Evolutionary conservation across 2,797 vertebrate genomes (phyloP).

Genomic region (Nyctibius grandis): DNA sequence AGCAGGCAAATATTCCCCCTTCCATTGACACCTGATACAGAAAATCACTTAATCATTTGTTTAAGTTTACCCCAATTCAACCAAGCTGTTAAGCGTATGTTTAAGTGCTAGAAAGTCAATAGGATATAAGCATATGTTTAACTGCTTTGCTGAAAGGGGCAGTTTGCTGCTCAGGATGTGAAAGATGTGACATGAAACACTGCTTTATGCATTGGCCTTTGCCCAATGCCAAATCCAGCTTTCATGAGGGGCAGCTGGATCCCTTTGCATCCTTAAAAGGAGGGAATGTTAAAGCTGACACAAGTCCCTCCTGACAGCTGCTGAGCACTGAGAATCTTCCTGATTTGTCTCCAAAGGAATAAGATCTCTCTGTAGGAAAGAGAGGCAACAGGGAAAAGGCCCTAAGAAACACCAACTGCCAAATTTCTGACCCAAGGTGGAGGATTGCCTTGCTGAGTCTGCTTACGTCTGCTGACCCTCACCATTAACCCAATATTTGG

Average conservation of each 20-base stretch:
- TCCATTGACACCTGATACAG: background rate
- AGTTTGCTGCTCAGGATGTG: background rate
- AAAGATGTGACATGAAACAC: background rate
- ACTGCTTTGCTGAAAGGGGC: slow-evolving; percentile 1
- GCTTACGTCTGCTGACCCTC: background rate
- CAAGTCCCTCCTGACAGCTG: background rate
- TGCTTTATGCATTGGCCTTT: background rate
- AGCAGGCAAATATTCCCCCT: background rate
- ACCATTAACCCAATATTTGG: background rate
- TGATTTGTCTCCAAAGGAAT: background rate
- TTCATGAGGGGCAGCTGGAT: background rate
- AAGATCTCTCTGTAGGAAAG: background rate
- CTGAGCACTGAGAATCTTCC: background rate
- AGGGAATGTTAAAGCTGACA: background rate
- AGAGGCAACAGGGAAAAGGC: background rate
- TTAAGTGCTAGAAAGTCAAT: slow-evolving; percentile 32
- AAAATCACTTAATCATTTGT: slow-evolving; percentile 41
- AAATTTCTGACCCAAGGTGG: background rate
- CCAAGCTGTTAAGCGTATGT: slow-evolving; percentile 22
- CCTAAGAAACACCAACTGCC: background rate
- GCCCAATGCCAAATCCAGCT: background rate
- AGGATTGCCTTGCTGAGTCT: background rate
- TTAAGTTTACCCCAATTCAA: slow-evolving; percentile 1
- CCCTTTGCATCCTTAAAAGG: background rate
- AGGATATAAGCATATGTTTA: background rate